Percentiles rank a stretch among this genome's conserved stretches.
These are phyloP conservation scores for Hylyphantes graminicola DNA, from an alignment of 1,140 invertebrate species.

Conservation along the genomic window DNA sequence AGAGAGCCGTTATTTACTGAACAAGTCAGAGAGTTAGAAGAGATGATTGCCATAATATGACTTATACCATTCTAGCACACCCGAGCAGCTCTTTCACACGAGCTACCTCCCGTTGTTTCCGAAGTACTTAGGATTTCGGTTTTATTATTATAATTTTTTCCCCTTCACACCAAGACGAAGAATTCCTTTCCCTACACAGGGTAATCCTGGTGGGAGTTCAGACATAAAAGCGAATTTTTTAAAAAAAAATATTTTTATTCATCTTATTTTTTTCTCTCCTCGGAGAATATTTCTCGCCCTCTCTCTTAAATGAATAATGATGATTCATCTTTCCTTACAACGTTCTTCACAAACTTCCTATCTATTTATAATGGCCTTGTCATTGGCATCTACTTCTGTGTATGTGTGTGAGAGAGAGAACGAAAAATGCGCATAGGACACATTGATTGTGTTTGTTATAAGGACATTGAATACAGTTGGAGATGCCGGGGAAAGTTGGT, in stretches of 20 bases:
- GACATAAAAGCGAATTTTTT: slow-evolving; percentile 49
- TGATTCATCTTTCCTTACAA: slow-evolving; percentile 57
- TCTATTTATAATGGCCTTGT: slow-evolving; percentile 38
- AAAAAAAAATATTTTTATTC: neutral
- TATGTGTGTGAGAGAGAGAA: too few relatives aligned
- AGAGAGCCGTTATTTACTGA: too few relatives aligned
- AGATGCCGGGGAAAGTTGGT: too few relatives aligned
- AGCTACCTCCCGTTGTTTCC: slow-evolving; percentile 52
- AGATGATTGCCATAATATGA: neutral
- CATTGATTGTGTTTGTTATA: too few relatives aligned
- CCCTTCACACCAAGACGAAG: neutral
- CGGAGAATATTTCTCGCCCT: neutral
- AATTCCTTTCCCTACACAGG: slow-evolving; percentile 37
- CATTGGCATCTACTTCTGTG: too few relatives aligned
- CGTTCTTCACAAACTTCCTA: slow-evolving; percentile 40
- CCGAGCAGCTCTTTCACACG: slow-evolving; percentile 6
- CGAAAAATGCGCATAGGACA: too few relatives aligned
- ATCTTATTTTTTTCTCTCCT: neutral
- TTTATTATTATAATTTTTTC: neutral
- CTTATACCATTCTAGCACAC: slow-evolving; percentile 12
- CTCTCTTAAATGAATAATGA: slow-evolving; percentile 57
- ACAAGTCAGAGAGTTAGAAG: too few relatives aligned
- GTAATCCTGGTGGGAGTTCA: slow-evolving; percentile 12
- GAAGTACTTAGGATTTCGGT: slow-evolving; percentile 42
- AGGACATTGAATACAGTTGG: too few relatives aligned